A percentile compares a stretch with the other conserved stretches of the same genome.
Conservation (phyloP, 92 coral and sea anemone genomes). For the Epizoanthus fatuus region DNA sequence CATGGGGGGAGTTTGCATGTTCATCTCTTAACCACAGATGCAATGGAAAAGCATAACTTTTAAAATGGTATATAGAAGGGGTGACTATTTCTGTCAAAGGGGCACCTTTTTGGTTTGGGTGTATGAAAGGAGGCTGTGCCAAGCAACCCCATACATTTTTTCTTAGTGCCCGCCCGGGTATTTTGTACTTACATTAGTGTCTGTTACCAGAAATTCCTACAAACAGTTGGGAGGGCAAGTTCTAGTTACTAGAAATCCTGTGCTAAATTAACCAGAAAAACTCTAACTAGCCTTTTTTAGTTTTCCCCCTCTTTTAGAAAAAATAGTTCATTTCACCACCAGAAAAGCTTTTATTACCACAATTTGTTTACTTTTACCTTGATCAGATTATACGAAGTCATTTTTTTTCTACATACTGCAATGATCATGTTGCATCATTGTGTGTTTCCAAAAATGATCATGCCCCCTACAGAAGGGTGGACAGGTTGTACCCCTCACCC, state of each 20-base stretch:
- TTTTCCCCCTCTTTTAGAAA: slow-evolving; percentile 25
- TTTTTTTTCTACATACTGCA: slow-evolving; percentile 16
- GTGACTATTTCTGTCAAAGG: background rate
- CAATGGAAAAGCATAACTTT: background rate
- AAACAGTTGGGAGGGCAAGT: slow-evolving; percentile 20
- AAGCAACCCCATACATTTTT: background rate
- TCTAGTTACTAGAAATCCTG: slow-evolving; percentile 23
- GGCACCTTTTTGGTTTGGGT: background rate
- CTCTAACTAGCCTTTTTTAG: slow-evolving; percentile 6
- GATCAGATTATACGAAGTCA: background rate
- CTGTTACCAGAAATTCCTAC: slow-evolving; percentile 18
- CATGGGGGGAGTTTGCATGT: background rate
- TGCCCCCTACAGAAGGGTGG: slow-evolving; percentile 5
- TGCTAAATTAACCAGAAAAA: slow-evolving; percentile 14
- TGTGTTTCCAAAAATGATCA: slow-evolving; percentile 18
- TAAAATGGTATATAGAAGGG: background rate
- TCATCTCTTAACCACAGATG: background rate
- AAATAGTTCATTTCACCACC: slow-evolving; percentile 16
- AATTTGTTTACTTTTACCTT: slow-evolving; percentile 19
- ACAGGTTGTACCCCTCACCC: slow-evolving; percentile 20
- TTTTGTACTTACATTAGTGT: slow-evolving; percentile 24
- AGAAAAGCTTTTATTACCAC: background rate
- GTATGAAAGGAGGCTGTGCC: background rate
- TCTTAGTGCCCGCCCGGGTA: background rate
- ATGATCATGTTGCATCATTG: slow-evolving; percentile 4